These are phyloP conservation scores for Epinephelus malabaricus DNA, from an alignment of 2,797 vertebrate species.

Conservation along the genomic window DNA sequence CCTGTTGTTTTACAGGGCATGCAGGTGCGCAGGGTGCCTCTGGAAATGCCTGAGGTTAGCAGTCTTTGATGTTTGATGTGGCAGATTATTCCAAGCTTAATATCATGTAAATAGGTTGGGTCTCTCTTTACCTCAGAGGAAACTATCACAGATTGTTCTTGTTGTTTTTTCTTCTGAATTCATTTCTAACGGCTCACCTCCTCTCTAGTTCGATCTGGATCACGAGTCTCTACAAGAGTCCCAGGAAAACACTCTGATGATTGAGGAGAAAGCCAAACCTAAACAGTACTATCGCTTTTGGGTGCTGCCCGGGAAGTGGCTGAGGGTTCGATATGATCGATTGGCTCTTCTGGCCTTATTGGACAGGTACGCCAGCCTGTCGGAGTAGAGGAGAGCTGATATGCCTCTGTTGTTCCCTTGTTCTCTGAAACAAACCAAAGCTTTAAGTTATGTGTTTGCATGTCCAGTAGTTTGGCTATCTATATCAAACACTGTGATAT, in stretches of 20 bases:
- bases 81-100: constrained; percentile 2
- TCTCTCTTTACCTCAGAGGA: not conserved
- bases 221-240: constrained; percentile 94
- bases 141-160: not conserved
- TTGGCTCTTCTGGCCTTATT: constrained; percentile 92
- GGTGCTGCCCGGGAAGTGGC: constrained; percentile 93
- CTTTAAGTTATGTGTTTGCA: not conserved
- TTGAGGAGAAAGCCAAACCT: constrained; percentile 91
- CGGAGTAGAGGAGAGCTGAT: not conserved
- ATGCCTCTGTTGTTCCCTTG: not conserved
- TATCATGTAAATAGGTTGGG: not conserved
- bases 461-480: not conserved
- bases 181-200: not conserved
- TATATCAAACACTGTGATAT: not conserved
- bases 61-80: constrained; percentile 27
- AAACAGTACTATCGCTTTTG: constrained; percentile 95
- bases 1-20: constrained; percentile 94
- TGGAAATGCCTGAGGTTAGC: constrained; percentile 94
- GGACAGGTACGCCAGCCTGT: constrained; percentile 86
- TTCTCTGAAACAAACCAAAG: constrained; percentile 2
- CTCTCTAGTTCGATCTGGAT: constrained; percentile 91
- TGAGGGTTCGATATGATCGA: constrained; percentile 92
- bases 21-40: constrained; percentile 93
- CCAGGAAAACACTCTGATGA: constrained; percentile 95
- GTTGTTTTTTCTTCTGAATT: not conserved